These are phyloP conservation scores for Ptilonorhynchus violaceus DNA, from an alignment of 2,113 vertebrate species.

Conservation along the genomic window DNA sequence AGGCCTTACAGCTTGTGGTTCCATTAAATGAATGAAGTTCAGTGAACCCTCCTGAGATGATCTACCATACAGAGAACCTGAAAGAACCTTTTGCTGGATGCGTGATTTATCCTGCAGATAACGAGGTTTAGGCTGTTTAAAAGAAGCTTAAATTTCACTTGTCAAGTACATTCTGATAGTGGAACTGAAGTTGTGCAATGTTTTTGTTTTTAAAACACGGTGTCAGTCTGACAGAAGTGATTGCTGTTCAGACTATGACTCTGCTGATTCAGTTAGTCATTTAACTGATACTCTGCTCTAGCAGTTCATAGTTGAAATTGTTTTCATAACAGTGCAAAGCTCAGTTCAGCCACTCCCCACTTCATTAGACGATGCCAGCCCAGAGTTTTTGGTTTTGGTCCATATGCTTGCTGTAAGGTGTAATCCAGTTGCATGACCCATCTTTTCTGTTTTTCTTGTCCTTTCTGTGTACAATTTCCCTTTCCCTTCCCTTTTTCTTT, in stretches of 20 bases:
- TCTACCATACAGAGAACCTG: not conserved
- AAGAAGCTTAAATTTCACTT: not conserved
- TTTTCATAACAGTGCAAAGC: constrained; percentile 1
- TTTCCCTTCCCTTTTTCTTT: rapidly evolving
- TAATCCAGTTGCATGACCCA: not conserved
- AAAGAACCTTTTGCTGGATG: not conserved
- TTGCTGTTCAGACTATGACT: not conserved
- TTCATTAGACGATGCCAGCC: not conserved
- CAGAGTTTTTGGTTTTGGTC: not conserved
- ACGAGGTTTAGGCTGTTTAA: not conserved
- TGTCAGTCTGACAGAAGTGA: not conserved
- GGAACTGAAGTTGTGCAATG: not conserved
- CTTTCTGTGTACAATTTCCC: not conserved
- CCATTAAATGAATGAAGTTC: not conserved
- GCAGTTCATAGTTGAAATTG: not conserved
- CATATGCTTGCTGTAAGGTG: not conserved
- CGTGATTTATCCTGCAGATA: not conserved
- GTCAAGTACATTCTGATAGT: not conserved
- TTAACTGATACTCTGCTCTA: not conserved
- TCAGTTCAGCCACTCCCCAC: not conserved
- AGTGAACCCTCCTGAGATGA: not conserved
- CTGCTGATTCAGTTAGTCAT: not conserved
- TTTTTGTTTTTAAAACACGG: not conserved
- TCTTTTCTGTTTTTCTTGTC: not conserved
- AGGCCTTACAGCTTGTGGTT: not conserved